Percentiles rank a stretch among this genome's conserved stretches.
Conservation (phyloP, 2,888 invertebrate species). For the Torymus aiolomorphi region DNA sequence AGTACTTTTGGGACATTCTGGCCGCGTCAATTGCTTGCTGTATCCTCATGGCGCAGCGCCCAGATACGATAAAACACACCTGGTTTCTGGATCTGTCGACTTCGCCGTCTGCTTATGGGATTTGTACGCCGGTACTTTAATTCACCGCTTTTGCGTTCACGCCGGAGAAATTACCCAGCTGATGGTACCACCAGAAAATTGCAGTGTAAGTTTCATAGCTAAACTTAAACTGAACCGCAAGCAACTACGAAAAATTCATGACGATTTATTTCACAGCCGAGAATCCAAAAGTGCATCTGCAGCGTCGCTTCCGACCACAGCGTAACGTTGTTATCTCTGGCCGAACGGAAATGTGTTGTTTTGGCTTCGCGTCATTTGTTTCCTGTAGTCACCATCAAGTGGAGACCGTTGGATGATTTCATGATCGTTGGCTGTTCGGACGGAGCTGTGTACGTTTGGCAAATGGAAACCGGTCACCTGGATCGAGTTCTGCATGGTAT, state of each 20-base stretch:
- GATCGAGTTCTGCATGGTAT: constrained; percentile 94
- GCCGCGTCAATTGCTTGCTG: constrained; percentile 94
- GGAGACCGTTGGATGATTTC: constrained; percentile 98
- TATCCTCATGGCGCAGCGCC: constrained; percentile 95
- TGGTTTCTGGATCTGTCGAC: constrained; percentile 98
- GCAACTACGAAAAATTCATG: neutral
- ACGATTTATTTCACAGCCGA: constrained; percentile 79
- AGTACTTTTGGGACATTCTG: constrained; percentile 91
- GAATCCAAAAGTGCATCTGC: constrained; percentile 95
- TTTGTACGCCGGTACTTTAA: constrained; percentile 88
- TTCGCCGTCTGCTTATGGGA: constrained; percentile 99
- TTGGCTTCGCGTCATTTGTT: constrained; percentile 95
- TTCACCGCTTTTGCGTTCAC: constrained; percentile 98
- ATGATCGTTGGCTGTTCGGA: constrained; percentile 98
- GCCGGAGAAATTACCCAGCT: constrained; percentile 97
- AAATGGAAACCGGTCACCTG: constrained; percentile 99
- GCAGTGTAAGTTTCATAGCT: constrained; percentile 81
- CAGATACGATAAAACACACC: constrained; percentile 90
- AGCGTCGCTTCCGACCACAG: constrained; percentile 99
- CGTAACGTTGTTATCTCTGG: constrained; percentile 92
- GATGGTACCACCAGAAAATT: constrained; percentile 94
- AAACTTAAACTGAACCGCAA: neutral
- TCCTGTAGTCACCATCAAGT: constrained; percentile 96
- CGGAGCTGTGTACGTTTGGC: constrained; percentile 99
- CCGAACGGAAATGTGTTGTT: constrained; percentile 95